A percentile compares a stretch with the other conserved stretches of the same genome.
Conservation (phyloP, 2,888 invertebrate species). For the Cyclophora punctaria region DNA sequence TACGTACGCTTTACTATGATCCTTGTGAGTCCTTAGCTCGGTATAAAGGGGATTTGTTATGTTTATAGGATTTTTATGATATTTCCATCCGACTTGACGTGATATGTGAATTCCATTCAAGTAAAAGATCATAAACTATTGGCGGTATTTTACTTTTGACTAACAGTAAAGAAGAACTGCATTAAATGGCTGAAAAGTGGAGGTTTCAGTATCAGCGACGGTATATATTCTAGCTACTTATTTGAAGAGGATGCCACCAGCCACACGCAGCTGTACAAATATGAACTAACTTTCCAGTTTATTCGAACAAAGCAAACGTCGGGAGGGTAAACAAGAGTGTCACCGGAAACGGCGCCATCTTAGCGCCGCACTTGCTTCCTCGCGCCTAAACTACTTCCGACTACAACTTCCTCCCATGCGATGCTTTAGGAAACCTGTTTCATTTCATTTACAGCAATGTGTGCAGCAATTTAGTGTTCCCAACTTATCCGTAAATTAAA, state of each 20-base stretch:
- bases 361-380: conserved; percentile 33
- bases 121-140: too few species aligned
- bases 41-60: too few species aligned
- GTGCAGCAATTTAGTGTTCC: conserved; percentile 11
- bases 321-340: conserved; percentile 30
- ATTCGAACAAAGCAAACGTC: conserved; percentile 6
- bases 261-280: neutral
- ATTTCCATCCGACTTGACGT: too few species aligned
- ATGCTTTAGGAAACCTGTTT: conserved; percentile 24
- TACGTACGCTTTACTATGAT: too few species aligned
- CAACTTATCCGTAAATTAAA: conserved; percentile 3
- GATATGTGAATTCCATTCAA: too few species aligned
- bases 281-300: conserved; percentile 4
- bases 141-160: too few species aligned
- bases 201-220: too few species aligned
- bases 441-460: conserved; percentile 18
- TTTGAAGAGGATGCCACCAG: neutral
- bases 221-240: neutral
- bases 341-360: conserved; percentile 34
- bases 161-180: too few species aligned
- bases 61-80: too few species aligned
- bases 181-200: too few species aligned
- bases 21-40: too few species aligned
- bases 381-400: conserved; percentile 41
- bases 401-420: conserved; percentile 32